Evolutionary conservation across 2,797 vertebrate species (phyloP), one percentile per base, ranked within the genome.

Genomic region (Staurois parvus): DNA sequence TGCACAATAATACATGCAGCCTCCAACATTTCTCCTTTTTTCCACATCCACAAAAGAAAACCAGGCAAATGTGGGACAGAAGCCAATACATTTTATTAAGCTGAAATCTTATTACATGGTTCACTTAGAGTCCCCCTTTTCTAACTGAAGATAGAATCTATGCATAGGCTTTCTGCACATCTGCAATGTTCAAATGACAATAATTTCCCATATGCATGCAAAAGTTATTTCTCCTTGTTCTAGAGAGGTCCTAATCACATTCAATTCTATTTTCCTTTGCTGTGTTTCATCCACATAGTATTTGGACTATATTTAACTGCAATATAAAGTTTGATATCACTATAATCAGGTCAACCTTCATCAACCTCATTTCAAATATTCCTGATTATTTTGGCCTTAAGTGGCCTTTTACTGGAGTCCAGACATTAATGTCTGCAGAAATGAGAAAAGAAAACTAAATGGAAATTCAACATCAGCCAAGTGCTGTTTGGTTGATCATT

Each of bases 91-190:
- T 86, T 86, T 76, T 81, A 83, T 78, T 78, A 78, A 77, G 67
- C 79, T 83, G 75, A 83, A 86, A 86, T 86, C 85, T 83, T 86
- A 86, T 83, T 82, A 86, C 75, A 78, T 86, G 85, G 74, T 86
- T 86, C 85, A 86, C 85, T 83, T 83, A 15, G 40, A 86, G 80
- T 83, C 40, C 68, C 80, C 66, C 67, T 72, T 82, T 72, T 78
- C 40, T 86, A 83, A 86, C 52, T 73, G 80, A 73, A 78, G 85
- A 86, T 83, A 32, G 68, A 78, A 83, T 86, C 80, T 78, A 45
- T 73, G 30, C 52, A 83, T 37, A 78, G 67, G 67, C 67, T 82
- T 52, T 72, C 85, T 64, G 79, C 75, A 83, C 56, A 72, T 86
- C 74, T 83, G 56, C 37, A 86, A 78, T 72, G 85, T 86, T 83